Conservation (phyloP, 1,140 invertebrate species). For the Pseudomyrmex dendroicus region DNA sequence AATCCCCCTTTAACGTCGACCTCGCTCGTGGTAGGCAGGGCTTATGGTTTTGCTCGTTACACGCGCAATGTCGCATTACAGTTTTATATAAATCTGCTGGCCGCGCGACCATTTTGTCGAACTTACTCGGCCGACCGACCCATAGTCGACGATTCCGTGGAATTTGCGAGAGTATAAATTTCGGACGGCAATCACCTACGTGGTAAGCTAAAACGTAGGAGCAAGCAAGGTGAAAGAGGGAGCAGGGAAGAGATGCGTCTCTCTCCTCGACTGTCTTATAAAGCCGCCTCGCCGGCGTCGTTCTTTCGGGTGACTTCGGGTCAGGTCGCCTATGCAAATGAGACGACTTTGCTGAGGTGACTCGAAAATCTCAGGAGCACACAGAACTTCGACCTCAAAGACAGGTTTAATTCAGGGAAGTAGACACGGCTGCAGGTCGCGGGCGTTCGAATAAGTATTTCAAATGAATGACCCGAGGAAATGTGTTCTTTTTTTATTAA, state of each 20-base stretch:
- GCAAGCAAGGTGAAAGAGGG: background rate
- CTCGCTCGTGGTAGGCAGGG: constrained; percentile 51
- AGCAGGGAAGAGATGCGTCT: constrained; percentile 46
- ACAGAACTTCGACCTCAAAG: constrained; percentile 31
- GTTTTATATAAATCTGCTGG: constrained; percentile 76
- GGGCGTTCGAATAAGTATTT: constrained; percentile 1
- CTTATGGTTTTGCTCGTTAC: constrained; percentile 69
- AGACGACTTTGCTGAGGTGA: constrained; percentile 59
- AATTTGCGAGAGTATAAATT: constrained; percentile 79
- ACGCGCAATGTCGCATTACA: constrained; percentile 69
- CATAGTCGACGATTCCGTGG: constrained; percentile 68
- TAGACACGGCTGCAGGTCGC: background rate
- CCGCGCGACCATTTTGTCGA: constrained; percentile 64
- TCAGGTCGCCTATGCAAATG: constrained; percentile 78
- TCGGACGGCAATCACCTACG: constrained; percentile 59
- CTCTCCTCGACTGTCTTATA: constrained; percentile 55
- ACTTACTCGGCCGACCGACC: constrained; percentile 37
- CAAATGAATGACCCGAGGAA: background rate
- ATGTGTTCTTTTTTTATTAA: background rate
- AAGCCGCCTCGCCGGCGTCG: constrained; percentile 47
- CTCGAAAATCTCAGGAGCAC: constrained; percentile 51
- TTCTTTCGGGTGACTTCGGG: constrained; percentile 66
- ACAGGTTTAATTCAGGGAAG: constrained; percentile 28
- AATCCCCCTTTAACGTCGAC: constrained; percentile 64
- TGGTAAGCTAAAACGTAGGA: constrained; percentile 19